phyloP scores from a whole-genome alignment of 2,113 vertebrate species.

The Gasterosteus aculeatus region DNA sequence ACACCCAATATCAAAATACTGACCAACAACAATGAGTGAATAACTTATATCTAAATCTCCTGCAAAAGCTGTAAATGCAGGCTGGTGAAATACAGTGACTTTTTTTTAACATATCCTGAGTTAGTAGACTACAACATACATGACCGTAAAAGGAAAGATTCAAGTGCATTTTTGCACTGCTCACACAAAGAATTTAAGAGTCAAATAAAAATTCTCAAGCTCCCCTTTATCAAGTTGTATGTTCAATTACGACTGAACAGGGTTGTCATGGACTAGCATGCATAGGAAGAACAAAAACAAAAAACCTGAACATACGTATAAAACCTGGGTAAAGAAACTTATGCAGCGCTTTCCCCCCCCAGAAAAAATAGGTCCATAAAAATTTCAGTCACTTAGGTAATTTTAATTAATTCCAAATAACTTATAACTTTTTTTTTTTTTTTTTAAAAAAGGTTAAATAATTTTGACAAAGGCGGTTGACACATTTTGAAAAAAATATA shows the following conservation, averaged over 20 bases:
- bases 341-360: slow-evolving; percentile 30
- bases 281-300: slow-evolving; percentile 87
- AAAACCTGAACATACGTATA: slow-evolving; percentile 69
- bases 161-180: slow-evolving; percentile 33
- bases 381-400: slow-evolving; percentile 22
- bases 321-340: slow-evolving; percentile 50
- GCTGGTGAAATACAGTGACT: slow-evolving; percentile 46
- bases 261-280: slow-evolving; percentile 80
- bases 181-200: slow-evolving; percentile 14
- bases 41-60: slow-evolving; percentile 33
- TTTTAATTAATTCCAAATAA: slow-evolving; percentile 31
- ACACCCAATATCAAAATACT: slow-evolving; percentile 52
- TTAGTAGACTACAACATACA: slow-evolving; percentile 39
- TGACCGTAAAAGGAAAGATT: slow-evolving; percentile 39
- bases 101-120: slow-evolving; percentile 71
- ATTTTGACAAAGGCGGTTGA: not conserved
- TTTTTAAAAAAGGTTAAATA: not conserved
- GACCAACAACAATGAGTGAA: slow-evolving; percentile 49
- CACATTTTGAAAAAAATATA: no score
- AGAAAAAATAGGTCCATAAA: slow-evolving; percentile 38
- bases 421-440: not conserved
- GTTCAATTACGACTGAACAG: slow-evolving; percentile 67
- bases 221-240: slow-evolving; percentile 80
- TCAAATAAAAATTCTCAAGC: slow-evolving; percentile 64
- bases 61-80: slow-evolving; percentile 33